Evolutionary conservation across 2,888 invertebrate species (phyloP).

Genomic region (Caenorhabditis drosophilae): DNA sequence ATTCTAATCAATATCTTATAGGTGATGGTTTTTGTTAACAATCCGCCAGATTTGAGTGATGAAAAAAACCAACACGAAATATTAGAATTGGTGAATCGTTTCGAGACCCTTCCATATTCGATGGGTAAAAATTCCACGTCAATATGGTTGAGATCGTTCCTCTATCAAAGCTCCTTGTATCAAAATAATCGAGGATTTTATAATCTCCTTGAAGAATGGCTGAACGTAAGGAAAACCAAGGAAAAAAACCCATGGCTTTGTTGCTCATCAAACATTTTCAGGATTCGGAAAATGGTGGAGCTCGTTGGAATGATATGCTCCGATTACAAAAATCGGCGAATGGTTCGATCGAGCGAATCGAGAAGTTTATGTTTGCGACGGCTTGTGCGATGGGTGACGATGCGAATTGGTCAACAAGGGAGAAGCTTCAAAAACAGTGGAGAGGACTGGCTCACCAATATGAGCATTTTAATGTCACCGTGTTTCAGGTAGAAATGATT

Average conservation of each 20-base stretch:
- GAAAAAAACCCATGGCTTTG: no score
- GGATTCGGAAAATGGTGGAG: conserved; percentile 53
- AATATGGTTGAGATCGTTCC: conserved; percentile 56
- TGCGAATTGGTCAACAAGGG: conserved; percentile 47
- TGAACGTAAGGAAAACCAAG: no score
- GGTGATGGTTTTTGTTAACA: conserved; percentile 56
- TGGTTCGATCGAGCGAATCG: conserved; percentile 31
- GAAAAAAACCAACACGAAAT: conserved; percentile 42
- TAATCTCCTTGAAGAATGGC: conserved; percentile 48
- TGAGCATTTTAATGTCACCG: conserved; percentile 51
- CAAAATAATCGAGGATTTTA: conserved; percentile 46
- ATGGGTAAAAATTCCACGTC: conserved; percentile 62
- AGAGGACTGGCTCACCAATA: conserved; percentile 46
- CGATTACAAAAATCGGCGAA: conserved; percentile 36
- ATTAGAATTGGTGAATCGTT: conserved; percentile 47
- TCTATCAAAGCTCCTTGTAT: conserved; percentile 47
- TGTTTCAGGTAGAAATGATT: conserved; percentile 53
- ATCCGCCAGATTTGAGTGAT: conserved; percentile 47
- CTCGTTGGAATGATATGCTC: conserved; percentile 59
- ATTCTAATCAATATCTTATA: conserved; percentile 8
- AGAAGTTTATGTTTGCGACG: conserved; percentile 59
- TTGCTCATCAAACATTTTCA: no score
- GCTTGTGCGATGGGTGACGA: conserved; percentile 57
- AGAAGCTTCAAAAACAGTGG: conserved; percentile 54
- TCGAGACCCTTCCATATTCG: conserved; percentile 56